These are phyloP conservation scores for Gonioctena quinquepunctata DNA, from an alignment of 1,140 invertebrate species.

Conservation along the genomic window DNA sequence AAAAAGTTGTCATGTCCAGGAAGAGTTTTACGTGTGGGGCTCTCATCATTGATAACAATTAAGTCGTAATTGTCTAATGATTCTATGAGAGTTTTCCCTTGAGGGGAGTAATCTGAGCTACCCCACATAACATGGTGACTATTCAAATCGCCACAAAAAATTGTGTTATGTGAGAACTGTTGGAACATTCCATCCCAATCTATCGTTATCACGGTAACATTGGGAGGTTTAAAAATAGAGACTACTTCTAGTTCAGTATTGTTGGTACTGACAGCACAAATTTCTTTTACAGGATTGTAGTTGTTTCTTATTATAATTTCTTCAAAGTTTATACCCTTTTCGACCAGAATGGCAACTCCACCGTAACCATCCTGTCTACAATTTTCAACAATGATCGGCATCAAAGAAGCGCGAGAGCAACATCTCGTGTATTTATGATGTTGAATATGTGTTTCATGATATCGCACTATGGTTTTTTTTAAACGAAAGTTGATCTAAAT, in stretches of 20 bases:
- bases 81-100: neutral
- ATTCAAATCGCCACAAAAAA: too few relatives aligned
- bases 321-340: neutral
- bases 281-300: neutral
- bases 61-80: too few relatives aligned
- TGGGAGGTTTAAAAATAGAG: neutral
- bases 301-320: neutral
- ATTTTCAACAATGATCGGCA: neutral
- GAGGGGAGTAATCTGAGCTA: neutral
- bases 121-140: too few relatives aligned
- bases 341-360: neutral
- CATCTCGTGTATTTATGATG: neutral
- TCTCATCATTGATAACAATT: too few relatives aligned
- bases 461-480: neutral
- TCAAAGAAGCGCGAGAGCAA: neutral
- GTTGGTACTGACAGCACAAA: neutral
- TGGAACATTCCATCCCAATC: neutral
- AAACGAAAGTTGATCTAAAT: neutral
- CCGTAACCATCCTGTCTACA: neutral
- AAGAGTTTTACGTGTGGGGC: too few relatives aligned
- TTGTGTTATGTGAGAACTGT: neutral
- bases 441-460: conserved; percentile 1
- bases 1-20: too few relatives aligned
- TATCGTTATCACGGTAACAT: neutral
- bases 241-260: neutral